phyloP scores from a whole-genome alignment of 64 coral and sea anemone genomes.

The Montipora foliosa region DNA sequence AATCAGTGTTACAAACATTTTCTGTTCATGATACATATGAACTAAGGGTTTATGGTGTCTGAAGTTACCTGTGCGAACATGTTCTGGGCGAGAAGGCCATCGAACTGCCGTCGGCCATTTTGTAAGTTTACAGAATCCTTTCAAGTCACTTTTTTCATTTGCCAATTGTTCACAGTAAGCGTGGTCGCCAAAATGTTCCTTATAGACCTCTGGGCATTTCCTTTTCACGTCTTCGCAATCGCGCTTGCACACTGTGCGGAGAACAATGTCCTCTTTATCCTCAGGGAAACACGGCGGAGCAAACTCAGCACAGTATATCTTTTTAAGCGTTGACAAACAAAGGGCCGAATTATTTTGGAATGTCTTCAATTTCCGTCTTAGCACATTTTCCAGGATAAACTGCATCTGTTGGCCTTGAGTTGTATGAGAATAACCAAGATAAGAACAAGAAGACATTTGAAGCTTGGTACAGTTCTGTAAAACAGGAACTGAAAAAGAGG shows the following conservation, averaged over 20 bases:
- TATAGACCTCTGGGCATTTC: slow-evolving; percentile 41
- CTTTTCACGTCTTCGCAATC: slow-evolving; percentile 10
- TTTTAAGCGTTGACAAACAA: slow-evolving; percentile 5
- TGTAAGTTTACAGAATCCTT: slow-evolving; percentile 60
- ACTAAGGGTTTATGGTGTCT: no score
- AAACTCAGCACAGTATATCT: slow-evolving; percentile 52
- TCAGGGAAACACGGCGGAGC: slow-evolving; percentile 48
- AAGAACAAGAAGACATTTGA: slow-evolving; percentile 13
- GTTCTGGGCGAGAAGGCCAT: slow-evolving; percentile 20
- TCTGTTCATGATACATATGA: no score
- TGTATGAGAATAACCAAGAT: slow-evolving; percentile 49
- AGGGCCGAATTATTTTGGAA: slow-evolving; percentile 16
- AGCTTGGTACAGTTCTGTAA: slow-evolving; percentile 50
- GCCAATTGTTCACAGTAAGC: slow-evolving; percentile 40
- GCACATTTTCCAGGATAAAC: slow-evolving; percentile 22
- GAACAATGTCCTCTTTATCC: slow-evolving; percentile 28
- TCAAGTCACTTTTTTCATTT: slow-evolving; percentile 24
- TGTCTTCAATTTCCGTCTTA: background rate
- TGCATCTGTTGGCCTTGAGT: slow-evolving; percentile 12
- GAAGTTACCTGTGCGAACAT: background rate
- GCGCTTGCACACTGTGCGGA: slow-evolving; percentile 54
- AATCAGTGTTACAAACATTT: no score
- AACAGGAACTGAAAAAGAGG: slow-evolving; percentile 1
- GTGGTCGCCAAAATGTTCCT: slow-evolving; percentile 41
- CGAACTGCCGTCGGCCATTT: slow-evolving; percentile 47